These are phyloP conservation scores for Drosophila gunungcola DNA, from an alignment of 1,140 invertebrate species.

Conservation along the genomic window DNA sequence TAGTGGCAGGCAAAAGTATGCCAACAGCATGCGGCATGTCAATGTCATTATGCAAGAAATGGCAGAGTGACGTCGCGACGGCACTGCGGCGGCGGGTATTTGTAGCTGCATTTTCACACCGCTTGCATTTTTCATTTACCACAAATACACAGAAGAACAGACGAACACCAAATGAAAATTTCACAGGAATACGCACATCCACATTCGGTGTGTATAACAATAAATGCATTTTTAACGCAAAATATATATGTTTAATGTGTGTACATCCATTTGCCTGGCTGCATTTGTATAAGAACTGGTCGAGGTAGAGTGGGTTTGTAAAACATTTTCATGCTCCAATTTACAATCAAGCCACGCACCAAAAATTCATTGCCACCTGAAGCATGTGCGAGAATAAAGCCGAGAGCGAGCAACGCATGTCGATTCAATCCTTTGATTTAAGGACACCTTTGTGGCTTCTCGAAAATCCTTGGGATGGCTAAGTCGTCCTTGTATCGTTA, in stretches of 20 bases:
- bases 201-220: slow-evolving; percentile 25
- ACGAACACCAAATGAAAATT: slow-evolving; percentile 20
- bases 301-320: slow-evolving; percentile 50
- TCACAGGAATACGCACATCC: slow-evolving; percentile 8
- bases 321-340: slow-evolving; percentile 81
- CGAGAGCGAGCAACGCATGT: slow-evolving; percentile 14
- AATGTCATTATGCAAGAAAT: slow-evolving; percentile 76
- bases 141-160: slow-evolving; percentile 28
- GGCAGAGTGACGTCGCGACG: slow-evolving; percentile 47
- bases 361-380: slow-evolving; percentile 80
- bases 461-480: not conserved
- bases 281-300: slow-evolving; percentile 22
- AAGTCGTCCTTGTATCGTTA: not conserved
- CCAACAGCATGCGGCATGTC: slow-evolving; percentile 57
- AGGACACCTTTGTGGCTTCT: not conserved
- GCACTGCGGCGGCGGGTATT: slow-evolving; percentile 21
- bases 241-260: slow-evolving; percentile 33
- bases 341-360: slow-evolving; percentile 79
- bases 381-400: slow-evolving; percentile 56
- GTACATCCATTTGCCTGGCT: slow-evolving; percentile 11
- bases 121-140: slow-evolving; percentile 43
- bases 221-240: slow-evolving; percentile 61
- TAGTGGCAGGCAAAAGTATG: slow-evolving; percentile 55
- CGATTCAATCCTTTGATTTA: slow-evolving; percentile 25
- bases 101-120: slow-evolving; percentile 20